phyloP scores from a whole-genome alignment of 2,113 vertebrate genomes.

The Promerops cafer region DNA sequence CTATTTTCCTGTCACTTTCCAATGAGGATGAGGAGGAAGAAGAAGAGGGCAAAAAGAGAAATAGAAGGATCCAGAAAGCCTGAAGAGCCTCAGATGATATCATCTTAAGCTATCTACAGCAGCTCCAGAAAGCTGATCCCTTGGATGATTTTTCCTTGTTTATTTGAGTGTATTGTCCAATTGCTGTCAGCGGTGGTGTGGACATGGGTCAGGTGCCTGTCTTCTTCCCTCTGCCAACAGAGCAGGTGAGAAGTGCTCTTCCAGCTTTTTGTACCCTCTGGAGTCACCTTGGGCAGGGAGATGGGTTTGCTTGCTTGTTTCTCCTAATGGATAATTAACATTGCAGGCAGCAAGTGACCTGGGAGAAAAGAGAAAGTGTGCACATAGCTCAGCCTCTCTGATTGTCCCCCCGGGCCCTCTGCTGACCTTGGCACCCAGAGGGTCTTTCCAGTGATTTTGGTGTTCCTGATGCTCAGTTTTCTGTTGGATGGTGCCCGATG shows the following conservation, averaged over 20 bases:
- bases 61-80: not conserved
- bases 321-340: constrained; percentile 41
- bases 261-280: not conserved
- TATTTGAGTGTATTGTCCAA: not conserved
- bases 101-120: not conserved
- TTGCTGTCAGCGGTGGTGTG: not conserved
- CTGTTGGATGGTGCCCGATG: not conserved
- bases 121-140: not conserved
- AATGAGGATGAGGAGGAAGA: not conserved
- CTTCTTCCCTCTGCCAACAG: not conserved
- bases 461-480: not conserved
- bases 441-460: not conserved
- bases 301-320: not conserved
- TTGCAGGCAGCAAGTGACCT: constrained; percentile 7
- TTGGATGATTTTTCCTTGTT: not conserved
- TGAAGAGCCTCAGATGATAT: not conserved
- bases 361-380: not conserved
- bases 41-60: not conserved
- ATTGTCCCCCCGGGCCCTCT: not conserved
- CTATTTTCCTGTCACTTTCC: not conserved
- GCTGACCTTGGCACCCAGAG: not conserved
- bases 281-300: not conserved
- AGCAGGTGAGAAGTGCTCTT: not conserved
- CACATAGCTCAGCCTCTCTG: not conserved
- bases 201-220: not conserved